Conservation (phyloP, 2,113 vertebrate species). For the Hypocryptadius cinnamomeus region DNA sequence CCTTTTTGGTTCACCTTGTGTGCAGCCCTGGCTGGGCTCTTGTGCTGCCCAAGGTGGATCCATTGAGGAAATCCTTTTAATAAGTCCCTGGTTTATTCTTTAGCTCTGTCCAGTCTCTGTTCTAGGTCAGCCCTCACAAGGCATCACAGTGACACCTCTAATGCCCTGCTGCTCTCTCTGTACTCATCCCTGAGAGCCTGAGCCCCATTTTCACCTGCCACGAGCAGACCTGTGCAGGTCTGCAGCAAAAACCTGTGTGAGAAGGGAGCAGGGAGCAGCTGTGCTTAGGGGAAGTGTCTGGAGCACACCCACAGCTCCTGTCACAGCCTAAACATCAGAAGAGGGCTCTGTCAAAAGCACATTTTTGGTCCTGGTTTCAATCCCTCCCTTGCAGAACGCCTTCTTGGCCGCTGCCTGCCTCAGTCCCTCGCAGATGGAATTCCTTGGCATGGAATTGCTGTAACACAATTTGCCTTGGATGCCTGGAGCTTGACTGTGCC, state of each 20-base stretch:
- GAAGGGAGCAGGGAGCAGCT: not conserved
- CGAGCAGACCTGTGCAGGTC: not conserved
- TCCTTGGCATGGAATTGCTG: not conserved
- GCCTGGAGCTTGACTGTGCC: not conserved
- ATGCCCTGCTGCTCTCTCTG: not conserved
- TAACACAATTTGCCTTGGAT: not conserved
- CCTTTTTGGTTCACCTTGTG: not conserved
- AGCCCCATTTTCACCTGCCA: not conserved
- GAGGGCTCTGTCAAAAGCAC: not conserved
- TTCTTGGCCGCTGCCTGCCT: not conserved
- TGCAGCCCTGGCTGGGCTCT: not conserved
- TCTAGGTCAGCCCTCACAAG: not conserved
- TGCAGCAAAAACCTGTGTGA: not conserved
- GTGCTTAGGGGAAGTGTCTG: not conserved
- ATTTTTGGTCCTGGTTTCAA: not conserved
- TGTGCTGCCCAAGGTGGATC: not conserved
- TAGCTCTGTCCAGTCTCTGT: not conserved
- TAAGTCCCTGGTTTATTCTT: not conserved
- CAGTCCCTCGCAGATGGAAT: not conserved
- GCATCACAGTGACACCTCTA: rapidly evolving
- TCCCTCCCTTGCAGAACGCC: not conserved
- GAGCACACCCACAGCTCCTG: not conserved
- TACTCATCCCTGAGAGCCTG: rapidly evolving
- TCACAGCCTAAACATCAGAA: not conserved
- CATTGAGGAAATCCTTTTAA: not conserved